Percentiles rank a stretch among this genome's conserved stretches.
Evolutionary conservation across 1,140 invertebrate species (phyloP).

Genomic region (Drosophila virilis): DNA sequence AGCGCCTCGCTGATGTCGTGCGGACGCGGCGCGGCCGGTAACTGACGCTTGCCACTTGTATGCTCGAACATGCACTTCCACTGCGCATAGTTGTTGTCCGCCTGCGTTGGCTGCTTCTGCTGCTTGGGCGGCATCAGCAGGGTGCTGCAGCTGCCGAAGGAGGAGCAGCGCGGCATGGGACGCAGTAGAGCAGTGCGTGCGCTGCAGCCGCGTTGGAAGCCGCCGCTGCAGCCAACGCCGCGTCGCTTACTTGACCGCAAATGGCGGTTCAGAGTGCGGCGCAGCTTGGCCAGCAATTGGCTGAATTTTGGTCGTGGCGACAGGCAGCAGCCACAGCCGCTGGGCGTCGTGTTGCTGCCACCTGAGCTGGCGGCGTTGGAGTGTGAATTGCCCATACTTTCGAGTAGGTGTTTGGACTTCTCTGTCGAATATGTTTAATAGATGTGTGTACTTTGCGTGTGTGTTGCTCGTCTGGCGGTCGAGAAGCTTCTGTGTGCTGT

Average conservation of each 20-base stretch:
- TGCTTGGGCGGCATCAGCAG: conserved; percentile 47
- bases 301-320: conserved; percentile 13
- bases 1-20: conserved; percentile 64
- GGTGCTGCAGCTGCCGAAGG: conserved; percentile 60
- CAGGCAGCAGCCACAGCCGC: conserved; percentile 23
- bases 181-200: conserved; percentile 32
- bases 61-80: conserved; percentile 75
- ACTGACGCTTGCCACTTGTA: neutral
- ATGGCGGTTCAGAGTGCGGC: conserved; percentile 36
- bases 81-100: conserved; percentile 59
- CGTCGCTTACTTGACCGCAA: conserved; percentile 38
- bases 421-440: neutral
- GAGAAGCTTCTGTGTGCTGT: conserved; percentile 6
- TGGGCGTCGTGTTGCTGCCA: conserved; percentile 1
- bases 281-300: conserved; percentile 47
- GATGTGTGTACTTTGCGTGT: neutral
- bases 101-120: neutral
- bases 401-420: neutral
- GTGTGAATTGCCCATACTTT: conserved; percentile 46
- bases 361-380: conserved; percentile 7
- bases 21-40: neutral
- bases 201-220: conserved; percentile 22
- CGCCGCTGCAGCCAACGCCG: neutral
- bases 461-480: conserved; percentile 9
- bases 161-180: conserved; percentile 71